Conservation (phyloP, 2,888 invertebrate genomes). For the Dendrolimus houi region DNA sequence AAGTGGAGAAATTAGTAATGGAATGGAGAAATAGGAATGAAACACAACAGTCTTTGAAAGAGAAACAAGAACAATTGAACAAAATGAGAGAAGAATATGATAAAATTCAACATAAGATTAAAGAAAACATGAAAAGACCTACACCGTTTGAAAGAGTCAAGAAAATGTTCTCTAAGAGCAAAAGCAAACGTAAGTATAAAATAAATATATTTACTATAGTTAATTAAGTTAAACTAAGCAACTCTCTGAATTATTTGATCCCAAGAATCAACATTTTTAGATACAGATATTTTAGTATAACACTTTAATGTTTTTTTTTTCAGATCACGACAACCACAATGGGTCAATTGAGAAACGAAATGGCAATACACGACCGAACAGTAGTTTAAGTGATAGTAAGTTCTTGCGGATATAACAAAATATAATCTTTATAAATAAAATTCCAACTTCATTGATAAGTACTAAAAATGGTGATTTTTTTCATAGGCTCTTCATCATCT, state of each 20-base stretch:
- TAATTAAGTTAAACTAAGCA: too few relatives aligned
- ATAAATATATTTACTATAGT: background rate
- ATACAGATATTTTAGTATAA: too few relatives aligned
- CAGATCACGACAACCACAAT: slow-evolving; percentile 51
- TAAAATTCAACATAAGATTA: slow-evolving; percentile 86
- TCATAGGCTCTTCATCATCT: slow-evolving; percentile 84
- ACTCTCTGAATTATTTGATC: too few relatives aligned
- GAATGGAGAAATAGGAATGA: slow-evolving; percentile 92
- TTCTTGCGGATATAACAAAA: slow-evolving; percentile 3
- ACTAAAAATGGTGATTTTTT: slow-evolving; percentile 2
- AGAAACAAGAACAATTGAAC: slow-evolving; percentile 88
- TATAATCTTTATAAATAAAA: too few relatives aligned
- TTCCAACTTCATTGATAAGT: background rate
- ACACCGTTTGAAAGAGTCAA: slow-evolving; percentile 88
- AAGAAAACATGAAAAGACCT: slow-evolving; percentile 83
- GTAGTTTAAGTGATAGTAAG: slow-evolving; percentile 69
- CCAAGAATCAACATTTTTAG: too few relatives aligned
- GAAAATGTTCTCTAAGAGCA: slow-evolving; percentile 83
- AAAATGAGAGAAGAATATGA: slow-evolving; percentile 89
- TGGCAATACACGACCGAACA: slow-evolving; percentile 63
- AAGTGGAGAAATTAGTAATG: slow-evolving; percentile 90
- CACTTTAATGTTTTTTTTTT: slow-evolving; percentile 10
- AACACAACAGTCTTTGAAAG: slow-evolving; percentile 89
- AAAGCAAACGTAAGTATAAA: slow-evolving; percentile 60
- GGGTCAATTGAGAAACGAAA: slow-evolving; percentile 63